A percentile compares a stretch with the other conserved stretches of the same genome.
phyloP scores from a whole-genome alignment of 2,888 invertebrate species.

The Drosophila greeni region DNA sequence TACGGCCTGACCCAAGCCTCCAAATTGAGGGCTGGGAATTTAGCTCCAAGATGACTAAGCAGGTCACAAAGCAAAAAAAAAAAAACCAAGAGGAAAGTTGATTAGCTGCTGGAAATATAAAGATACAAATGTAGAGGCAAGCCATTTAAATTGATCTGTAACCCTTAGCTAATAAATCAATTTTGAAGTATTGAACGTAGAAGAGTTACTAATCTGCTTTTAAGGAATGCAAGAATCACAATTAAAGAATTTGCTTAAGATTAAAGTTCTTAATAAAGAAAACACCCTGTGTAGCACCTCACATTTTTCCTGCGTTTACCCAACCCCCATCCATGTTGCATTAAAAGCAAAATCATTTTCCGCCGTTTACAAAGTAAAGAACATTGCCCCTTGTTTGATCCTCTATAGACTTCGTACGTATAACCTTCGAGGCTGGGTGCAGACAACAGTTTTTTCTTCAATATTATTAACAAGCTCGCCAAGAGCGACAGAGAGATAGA shows the following conservation, averaged over 20 bases:
- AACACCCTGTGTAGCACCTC: neutral
- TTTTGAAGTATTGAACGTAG: neutral
- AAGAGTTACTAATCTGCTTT: too few species aligned
- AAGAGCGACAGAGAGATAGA: constrained; percentile 4
- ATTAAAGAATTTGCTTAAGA: neutral
- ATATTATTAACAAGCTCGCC: constrained; percentile 42
- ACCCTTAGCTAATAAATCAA: constrained; percentile 4
- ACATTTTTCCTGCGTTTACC: neutral
- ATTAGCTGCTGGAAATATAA: constrained; percentile 6
- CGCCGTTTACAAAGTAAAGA: constrained; percentile 16
- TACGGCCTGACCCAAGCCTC: constrained; percentile 22
- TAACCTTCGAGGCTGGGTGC: constrained; percentile 29
- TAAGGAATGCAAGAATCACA: too few species aligned
- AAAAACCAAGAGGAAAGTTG: neutral
- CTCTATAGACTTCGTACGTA: neutral
- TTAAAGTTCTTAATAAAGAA: neutral
- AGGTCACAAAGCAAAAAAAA: neutral
- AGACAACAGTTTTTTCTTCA: constrained; percentile 37
- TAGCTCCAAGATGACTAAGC: constrained; percentile 27
- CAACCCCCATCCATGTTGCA: neutral
- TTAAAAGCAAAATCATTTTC: constrained; percentile 19
- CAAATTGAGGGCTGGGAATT: constrained; percentile 14
- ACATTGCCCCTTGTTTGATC: constrained; percentile 33
- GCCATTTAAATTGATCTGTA: constrained; percentile 7
- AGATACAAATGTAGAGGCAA: constrained; percentile 1